phyloP scores from a whole-genome alignment of 2,113 vertebrate genomes.

The Carassius auratus region DNA sequence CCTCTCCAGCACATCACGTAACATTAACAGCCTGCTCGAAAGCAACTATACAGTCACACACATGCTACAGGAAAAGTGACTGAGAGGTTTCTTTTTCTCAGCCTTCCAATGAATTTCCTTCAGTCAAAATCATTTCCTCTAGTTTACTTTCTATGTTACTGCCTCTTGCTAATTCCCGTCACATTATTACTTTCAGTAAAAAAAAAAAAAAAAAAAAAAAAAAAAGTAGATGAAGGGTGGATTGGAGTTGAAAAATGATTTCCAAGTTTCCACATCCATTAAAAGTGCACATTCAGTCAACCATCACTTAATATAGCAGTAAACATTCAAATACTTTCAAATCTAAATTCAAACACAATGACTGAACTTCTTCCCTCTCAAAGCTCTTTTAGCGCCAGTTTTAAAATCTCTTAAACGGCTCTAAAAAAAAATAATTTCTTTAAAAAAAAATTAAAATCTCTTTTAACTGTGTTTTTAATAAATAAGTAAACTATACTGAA shows the following conservation, averaged over 20 bases:
- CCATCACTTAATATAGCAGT: background rate
- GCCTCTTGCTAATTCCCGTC: background rate
- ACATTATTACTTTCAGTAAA: background rate
- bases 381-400: background rate
- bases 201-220: background rate
- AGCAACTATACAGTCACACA: background rate
- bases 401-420: background rate
- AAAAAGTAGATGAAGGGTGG: background rate
- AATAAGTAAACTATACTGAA: background rate
- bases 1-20: constrained; percentile 17
- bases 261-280: background rate
- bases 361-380: background rate
- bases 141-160: background rate
- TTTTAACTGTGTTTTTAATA: background rate
- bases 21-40: constrained; percentile 6
- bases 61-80: background rate
- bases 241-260: background rate
- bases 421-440: too few species aligned
- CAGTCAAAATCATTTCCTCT: background rate
- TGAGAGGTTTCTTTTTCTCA: background rate
- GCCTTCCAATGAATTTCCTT: background rate
- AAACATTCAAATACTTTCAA: background rate
- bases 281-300: background rate
- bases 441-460: too few species aligned
- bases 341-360: background rate